Evolutionary conservation across 2,797 vertebrate genomes (phyloP).

Genomic region (Coendou prehensilis): DNA sequence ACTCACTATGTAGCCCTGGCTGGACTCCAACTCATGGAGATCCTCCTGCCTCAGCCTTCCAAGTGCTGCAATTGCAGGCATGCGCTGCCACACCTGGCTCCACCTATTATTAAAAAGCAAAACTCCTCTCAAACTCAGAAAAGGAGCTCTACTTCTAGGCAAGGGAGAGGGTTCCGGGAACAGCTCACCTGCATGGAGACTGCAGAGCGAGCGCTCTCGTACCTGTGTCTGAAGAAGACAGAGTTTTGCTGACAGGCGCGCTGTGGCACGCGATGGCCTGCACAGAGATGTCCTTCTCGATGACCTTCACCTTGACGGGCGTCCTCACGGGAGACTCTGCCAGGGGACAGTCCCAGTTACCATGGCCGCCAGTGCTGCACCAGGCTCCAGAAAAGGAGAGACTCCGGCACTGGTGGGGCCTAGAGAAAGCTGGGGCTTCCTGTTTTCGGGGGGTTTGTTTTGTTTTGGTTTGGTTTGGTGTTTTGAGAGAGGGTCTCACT

Average conservation of each 20-base stretch:
- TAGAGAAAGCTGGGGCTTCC: background rate
- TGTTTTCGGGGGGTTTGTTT: background rate
- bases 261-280: constrained; percentile 90
- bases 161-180: accelerated
- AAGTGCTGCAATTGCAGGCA: background rate
- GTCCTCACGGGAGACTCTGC: constrained; percentile 92
- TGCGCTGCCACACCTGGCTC: background rate
- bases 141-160: background rate
- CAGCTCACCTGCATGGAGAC: background rate
- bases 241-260: constrained; percentile 94
- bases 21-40: background rate
- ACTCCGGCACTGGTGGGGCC: background rate
- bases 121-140: background rate
- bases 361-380: accelerated
- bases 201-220: background rate
- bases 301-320: constrained; percentile 91
- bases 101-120: background rate
- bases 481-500: background rate
- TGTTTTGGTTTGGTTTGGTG: background rate
- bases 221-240: constrained; percentile 98
- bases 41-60: background rate
- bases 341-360: constrained; percentile 2
- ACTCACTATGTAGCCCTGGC: background rate
- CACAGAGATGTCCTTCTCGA: constrained; percentile 94
- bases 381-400: accelerated